phyloP scores from a whole-genome alignment of 2,888 invertebrate species.

The Cryptocephalus primarius region DNA sequence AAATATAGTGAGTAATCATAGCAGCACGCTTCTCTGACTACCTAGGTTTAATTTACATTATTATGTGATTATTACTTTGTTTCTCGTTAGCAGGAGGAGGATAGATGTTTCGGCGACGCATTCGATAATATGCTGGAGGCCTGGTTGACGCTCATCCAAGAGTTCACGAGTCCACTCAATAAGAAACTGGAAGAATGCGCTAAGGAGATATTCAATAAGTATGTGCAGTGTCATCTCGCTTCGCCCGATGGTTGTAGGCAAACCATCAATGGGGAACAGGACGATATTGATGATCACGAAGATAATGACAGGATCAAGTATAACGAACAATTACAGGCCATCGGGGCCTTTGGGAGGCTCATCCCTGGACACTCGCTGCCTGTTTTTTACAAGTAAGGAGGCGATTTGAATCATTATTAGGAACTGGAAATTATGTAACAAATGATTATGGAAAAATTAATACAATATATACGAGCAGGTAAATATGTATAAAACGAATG shows the following conservation, averaged over 20 bases:
- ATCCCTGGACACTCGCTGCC: slow-evolving; percentile 55
- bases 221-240: slow-evolving; percentile 67
- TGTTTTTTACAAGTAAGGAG: slow-evolving; percentile 47
- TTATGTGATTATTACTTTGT: slow-evolving; percentile 1
- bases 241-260: slow-evolving; percentile 66
- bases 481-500: too few species aligned
- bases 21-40: neutral
- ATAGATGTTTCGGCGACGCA: slow-evolving; percentile 52
- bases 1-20: neutral
- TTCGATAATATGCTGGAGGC: slow-evolving; percentile 57
- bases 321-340: slow-evolving; percentile 62
- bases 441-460: too few species aligned
- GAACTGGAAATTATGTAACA: too few species aligned
- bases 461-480: too few species aligned
- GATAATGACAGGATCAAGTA: slow-evolving; percentile 56
- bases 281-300: slow-evolving; percentile 53
- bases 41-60: neutral
- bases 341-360: slow-evolving; percentile 55
- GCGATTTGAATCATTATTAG: neutral
- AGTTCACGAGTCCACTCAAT: slow-evolving; percentile 27
- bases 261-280: slow-evolving; percentile 33
- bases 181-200: slow-evolving; percentile 27
- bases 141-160: slow-evolving; percentile 48
- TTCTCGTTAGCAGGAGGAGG: slow-evolving; percentile 33
- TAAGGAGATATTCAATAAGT: slow-evolving; percentile 63